Base-by-base conservation (phyloP, 2,113 vertebrate genomes). In the Andinoacara biseriatus region DNA sequence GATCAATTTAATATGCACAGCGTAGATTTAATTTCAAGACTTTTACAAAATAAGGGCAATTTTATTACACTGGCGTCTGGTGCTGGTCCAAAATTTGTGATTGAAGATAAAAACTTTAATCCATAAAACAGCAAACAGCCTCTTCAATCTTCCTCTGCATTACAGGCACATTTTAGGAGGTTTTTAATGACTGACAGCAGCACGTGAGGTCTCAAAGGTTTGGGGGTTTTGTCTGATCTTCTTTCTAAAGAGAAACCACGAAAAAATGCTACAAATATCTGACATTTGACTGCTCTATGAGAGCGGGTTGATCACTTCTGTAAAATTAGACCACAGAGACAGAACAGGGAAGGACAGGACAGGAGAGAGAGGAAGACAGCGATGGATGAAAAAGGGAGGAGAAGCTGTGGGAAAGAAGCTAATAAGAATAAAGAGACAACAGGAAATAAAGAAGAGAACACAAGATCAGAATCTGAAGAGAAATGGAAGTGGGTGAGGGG, bases 231-330 rank as follows among this genome's bases (percentile, higher is more conserved):
- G 33, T 61, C 24, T 58, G 31, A 52, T 43, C 38, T 13, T 15
- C 46, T n/a, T 6, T 75, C 38, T 24, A 56, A 69, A 24, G 5
- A 56, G 63, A 81, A 89, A 87, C 77, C 78, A 78, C 77, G 74
- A 74, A 78, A 81, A 80, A 84, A 20, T 2, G 77, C 43, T 58
- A 69, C 31, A 56, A 82, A 61, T 10, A 75, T 69, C 75, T 79
- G 86, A 84, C 58, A 80, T 52, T 29, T 43, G 24, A 76, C 29
- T 35, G 57, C 18, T 67, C 3, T 35, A 17, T 26, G 15, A 46
- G 59, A 63, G 67, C 40, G 17, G 46, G 38, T 52, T 65, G 52
- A 78, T 80, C 24, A 49, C 26, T 40, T 67, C 65, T 67, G 69
- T 33, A 15, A 60, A 62, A 83, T 20, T n/a, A 76, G 22, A 74